Evolutionary conservation across 1,140 invertebrate genomes (phyloP), one percentile per base, ranked within the genome.

Genomic region (Eulimnadia texana): DNA sequence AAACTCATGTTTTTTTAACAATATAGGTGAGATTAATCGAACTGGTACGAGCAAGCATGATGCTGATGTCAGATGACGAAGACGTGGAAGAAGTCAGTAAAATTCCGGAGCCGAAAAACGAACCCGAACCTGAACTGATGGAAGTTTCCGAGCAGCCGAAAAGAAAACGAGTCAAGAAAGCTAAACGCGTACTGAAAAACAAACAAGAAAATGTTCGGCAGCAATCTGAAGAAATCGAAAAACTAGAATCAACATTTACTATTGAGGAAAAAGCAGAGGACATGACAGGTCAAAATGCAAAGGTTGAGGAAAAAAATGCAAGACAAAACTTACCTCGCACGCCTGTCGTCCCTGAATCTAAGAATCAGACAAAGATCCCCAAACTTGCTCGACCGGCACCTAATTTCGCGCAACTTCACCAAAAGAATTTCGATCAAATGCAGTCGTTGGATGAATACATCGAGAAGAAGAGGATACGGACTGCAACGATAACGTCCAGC

Each of bases 361-460:
- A 42, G 33, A 9, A 6, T 42, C 6, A 11, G 1, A 28, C 55
- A 23, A 28, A 57, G 20, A 57, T 29, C 28, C 55, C 55, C 10
- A 57, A 57, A 33, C 11, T 57, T 9, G 28, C 25, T 33, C 27
- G 33, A 10, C 27, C 50, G 11, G 50, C 60, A 3, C 60, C 60
- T 24, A 61, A 61, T 47, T 61, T 61, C 16, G 60, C 60, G 16
- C 50, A 61, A 29, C 27, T 61, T 2, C 60, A 61, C 27, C 60
- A 61, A 16, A 51, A 47, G 16, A 19, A 61, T 19, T 61, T 61
- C 13, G 23, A 52, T 19, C 52, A 61, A 47, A 61, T 61, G 60
- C 50, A 61, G 42, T 61, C 60, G 22, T 50, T 61, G 10, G 53
- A 61, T 27, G 60, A 61, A n/a, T 61, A 61, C 27, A 51, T 61